Percentiles rank a stretch among this genome's conserved stretches.
Evolutionary conservation across 2,888 invertebrate species (phyloP).

Genomic region (Pelosia muscerda): DNA sequence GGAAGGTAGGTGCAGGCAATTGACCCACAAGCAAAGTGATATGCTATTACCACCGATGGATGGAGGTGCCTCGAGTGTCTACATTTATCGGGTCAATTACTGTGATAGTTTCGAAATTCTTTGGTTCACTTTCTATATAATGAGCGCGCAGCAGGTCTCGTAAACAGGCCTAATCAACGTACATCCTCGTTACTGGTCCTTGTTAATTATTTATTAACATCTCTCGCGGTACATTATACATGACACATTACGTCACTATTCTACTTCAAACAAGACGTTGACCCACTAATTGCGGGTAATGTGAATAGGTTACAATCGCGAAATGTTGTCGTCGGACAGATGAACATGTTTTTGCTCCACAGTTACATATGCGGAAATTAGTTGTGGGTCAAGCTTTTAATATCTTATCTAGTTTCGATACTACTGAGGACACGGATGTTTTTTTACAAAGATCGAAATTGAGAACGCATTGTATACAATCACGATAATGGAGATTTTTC

Average conservation of each 20-base stretch:
- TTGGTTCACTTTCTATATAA: conserved; percentile 76
- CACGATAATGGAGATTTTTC: conserved; percentile 48
- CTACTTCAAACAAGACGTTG: conserved; percentile 73
- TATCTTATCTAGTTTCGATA: conserved; percentile 63
- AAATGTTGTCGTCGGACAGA: conserved; percentile 67
- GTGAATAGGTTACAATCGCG: conserved; percentile 75
- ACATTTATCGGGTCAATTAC: conserved; percentile 73
- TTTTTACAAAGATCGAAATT: conserved; percentile 57
- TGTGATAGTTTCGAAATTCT: conserved; percentile 67
- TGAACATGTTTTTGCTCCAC: conserved; percentile 54
- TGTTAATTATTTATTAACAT: conserved; percentile 68
- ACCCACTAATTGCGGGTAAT: conserved; percentile 78
- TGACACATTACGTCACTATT: conserved; percentile 70
- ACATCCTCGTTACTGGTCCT: conserved; percentile 51
- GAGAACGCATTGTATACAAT: conserved; percentile 51
- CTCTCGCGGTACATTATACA: conserved; percentile 38
- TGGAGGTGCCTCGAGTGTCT: conserved; percentile 62
- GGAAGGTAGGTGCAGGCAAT: conserved; percentile 73
- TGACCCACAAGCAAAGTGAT: conserved; percentile 75
- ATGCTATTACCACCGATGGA: conserved; percentile 69
- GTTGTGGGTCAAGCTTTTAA: conserved; percentile 66
- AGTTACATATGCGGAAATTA: conserved; percentile 68
- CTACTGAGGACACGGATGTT: conserved; percentile 66
- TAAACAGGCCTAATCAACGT: conserved; percentile 36
- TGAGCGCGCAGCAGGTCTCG: conserved; percentile 32